Percentiles rank a stretch among this genome's conserved stretches.
Conservation (phyloP, 2,888 invertebrate species). For the Sphecodes monilicornis region DNA sequence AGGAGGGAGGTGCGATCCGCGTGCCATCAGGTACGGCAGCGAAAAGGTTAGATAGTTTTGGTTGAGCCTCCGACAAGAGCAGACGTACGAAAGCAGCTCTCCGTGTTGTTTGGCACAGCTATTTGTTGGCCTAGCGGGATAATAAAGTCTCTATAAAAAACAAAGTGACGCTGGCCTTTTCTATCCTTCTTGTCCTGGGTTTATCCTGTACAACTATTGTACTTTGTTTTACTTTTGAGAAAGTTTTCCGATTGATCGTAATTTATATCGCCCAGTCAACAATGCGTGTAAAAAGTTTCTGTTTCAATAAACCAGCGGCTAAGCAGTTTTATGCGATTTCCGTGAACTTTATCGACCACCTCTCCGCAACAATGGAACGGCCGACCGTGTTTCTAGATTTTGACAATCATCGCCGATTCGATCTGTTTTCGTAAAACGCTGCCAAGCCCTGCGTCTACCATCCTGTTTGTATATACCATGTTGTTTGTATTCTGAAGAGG, state of each 20-base stretch:
- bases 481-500: conserved; percentile 34
- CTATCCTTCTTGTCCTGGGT: too few species aligned
- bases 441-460: conserved; percentile 30
- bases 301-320: conserved; percentile 6
- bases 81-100: too few species aligned
- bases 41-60: too few species aligned
- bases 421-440: conserved; percentile 45
- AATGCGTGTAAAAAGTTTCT: conserved; percentile 24
- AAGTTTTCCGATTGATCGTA: conserved; percentile 14
- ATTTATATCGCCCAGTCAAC: conserved; percentile 29
- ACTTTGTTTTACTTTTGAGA: neutral
- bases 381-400: conserved; percentile 23
- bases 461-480: too few species aligned
- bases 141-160: too few species aligned
- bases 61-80: too few species aligned
- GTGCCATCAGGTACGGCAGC: too few species aligned
- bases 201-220: too few species aligned
- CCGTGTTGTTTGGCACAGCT: too few species aligned
- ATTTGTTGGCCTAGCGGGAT: too few species aligned
- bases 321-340: conserved; percentile 24
- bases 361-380: neutral
- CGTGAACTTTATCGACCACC: conserved; percentile 32
- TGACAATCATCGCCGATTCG: conserved; percentile 39
- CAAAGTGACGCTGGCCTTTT: too few species aligned
- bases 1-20: too few species aligned